Evolutionary conservation across 2,797 vertebrate species (phyloP), one percentile per base, ranked within the genome.

Genomic region (Hypotaenidia okinawae): DNA sequence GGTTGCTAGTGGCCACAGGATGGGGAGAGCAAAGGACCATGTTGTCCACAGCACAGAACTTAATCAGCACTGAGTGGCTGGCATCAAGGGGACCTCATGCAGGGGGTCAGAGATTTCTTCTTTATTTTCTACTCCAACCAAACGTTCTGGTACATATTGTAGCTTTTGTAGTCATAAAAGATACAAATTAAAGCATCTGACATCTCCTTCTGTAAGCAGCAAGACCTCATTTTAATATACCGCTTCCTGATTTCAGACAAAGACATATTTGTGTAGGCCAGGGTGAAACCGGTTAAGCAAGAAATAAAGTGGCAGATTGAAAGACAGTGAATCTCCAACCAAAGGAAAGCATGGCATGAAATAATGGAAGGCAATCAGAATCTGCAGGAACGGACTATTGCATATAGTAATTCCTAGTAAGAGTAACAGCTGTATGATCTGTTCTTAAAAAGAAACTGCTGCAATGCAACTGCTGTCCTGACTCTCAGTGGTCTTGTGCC

Each of bases 241-340:
- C 74, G 45, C 92, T 93, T 95, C 87, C 92, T 91, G 90, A 92
- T 89, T 91, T 94, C 81, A 91, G 69, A 95, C 90, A 95, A 97
- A 95, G 91, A 89, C 92, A 94, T 96, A 94, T 75, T 95, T 97
- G 86, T 95, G 87, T 75, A 93, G 94, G 64, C 62, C 54, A 93
- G 43, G 18, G n/a, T 74, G 61, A 91, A 97, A 97, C 96, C 35
- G 59, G 95, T 95, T 95, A 92, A 93, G n/a, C 96, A 92, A 91
- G 94, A 43, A 92, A 88, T 79, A 77, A 81, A 73, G 28, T 10
- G 45, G 30, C 57, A 93, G 69, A 86, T 52, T 68, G 90, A 88
- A 90, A 88, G 80, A 93, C 74, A 85, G 58, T 17, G 43, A 91
- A 78, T 92, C 86, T 90, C 79, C 69, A 85, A 21, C 61, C 57